phyloP scores from a whole-genome alignment of 2,797 vertebrate genomes.

The Florisuga fusca region DNA sequence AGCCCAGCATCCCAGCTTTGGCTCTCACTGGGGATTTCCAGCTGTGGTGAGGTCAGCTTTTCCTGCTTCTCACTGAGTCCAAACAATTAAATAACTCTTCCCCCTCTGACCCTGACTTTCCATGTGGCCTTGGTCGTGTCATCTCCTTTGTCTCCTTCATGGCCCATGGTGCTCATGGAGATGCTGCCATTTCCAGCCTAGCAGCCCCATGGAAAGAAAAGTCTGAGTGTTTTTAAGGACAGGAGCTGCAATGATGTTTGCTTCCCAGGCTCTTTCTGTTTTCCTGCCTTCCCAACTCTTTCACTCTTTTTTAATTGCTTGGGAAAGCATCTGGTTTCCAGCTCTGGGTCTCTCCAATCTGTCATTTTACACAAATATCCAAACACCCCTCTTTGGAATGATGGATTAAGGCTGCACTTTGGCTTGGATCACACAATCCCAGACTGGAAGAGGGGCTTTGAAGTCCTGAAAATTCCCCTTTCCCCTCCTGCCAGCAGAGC shows the following conservation, averaged over 20 bases:
- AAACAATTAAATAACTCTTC: background rate
- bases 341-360: slow-evolving; percentile 26
- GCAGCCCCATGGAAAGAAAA: rapidly evolving
- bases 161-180: background rate
- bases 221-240: background rate
- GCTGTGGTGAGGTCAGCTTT: background rate
- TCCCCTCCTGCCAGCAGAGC: background rate
- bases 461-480: background rate
- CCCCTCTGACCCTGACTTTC: background rate
- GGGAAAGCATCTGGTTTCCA: slow-evolving; percentile 71
- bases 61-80: background rate
- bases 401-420: slow-evolving; percentile 47
- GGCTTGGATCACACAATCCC: slow-evolving; percentile 3
- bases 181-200: background rate
- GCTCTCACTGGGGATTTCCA: background rate
- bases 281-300: background rate
- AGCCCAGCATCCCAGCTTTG: background rate
- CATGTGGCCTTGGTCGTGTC: background rate
- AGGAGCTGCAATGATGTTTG: background rate
- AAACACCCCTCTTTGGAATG: slow-evolving; percentile 42
- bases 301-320: slow-evolving; percentile 1
- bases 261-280: background rate
- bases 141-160: rapidly evolving
- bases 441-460: slow-evolving; percentile 42
- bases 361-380: slow-evolving; percentile 57